phyloP scores from a whole-genome alignment of 92 coral and sea anemone genomes.

The Plumapathes pennacea region DNA sequence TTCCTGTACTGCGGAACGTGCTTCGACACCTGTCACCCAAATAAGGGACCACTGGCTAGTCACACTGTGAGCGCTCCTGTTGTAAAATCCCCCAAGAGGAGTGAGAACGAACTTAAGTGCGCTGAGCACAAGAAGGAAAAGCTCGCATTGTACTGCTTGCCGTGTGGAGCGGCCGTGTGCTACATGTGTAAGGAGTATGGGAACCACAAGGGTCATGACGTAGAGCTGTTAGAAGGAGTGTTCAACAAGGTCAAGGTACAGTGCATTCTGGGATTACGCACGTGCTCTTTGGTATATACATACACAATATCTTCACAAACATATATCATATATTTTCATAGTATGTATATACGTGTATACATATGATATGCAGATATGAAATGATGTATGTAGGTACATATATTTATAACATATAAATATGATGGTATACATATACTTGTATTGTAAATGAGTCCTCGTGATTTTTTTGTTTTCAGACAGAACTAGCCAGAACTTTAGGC shows the following conservation, averaged over 20 bases:
- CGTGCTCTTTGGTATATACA: neutral
- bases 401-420: too few relatives aligned
- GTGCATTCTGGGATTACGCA: too few relatives aligned
- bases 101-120: slow-evolving; percentile 60
- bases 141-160: slow-evolving; percentile 65
- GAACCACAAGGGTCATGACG: slow-evolving; percentile 62
- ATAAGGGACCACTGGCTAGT: slow-evolving; percentile 74
- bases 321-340: too few relatives aligned
- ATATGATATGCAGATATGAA: too few relatives aligned
- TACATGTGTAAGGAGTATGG: slow-evolving; percentile 78
- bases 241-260: slow-evolving; percentile 76
- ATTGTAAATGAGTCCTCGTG: neutral
- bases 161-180: slow-evolving; percentile 66
- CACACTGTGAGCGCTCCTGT: slow-evolving; percentile 77
- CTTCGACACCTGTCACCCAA: slow-evolving; percentile 80
- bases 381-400: too few relatives aligned
- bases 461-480: slow-evolving; percentile 43
- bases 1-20: slow-evolving; percentile 81
- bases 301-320: too few relatives aligned
- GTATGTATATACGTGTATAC: too few relatives aligned
- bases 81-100: slow-evolving; percentile 51
- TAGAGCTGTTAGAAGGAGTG: slow-evolving; percentile 70
- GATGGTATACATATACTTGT: too few relatives aligned
- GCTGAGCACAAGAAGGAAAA: slow-evolving; percentile 62
- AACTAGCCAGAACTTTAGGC: slow-evolving; percentile 49